Base-by-base conservation (phyloP, 2,888 invertebrate genomes). In the Pomacea canaliculata region DNA sequence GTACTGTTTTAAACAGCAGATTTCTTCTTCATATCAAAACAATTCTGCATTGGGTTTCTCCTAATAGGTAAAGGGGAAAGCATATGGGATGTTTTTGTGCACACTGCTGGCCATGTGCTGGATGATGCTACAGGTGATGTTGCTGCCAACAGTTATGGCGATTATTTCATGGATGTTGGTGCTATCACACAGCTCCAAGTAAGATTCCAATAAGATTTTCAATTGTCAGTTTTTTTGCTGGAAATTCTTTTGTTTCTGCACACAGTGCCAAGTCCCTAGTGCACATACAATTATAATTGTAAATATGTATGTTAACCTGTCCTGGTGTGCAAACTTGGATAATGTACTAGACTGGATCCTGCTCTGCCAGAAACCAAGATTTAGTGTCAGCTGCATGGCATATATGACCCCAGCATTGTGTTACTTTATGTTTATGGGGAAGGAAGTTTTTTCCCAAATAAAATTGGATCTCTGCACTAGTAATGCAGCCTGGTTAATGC, bases 81-180 rank as follows among this genome's bases (percentile, higher is more conserved):
- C 79, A 84, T 84, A 9, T 86, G 85, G 95, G 95, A 95, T 87
- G 91, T 91, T 10, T 93, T 93, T 82, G 92, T 93, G 0, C 88
- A 87, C 73, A 92, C 91, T 23, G 93, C 93, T 0, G 93, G 94
- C 79, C 78, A 77, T 46, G 76, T 94, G 63, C 92, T 88, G 0
- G 94, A 94, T 83, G 84, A 91, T 62, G 92, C 92, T 19, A 94
- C 92, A 67, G 94, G 93, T 0, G 94, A 94, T 84, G 89, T 93
- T 0, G 93, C 94, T 0, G 93, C 93, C 77, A 93, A 94, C 86
- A 94, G 94, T 59, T 95, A 94, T 89, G 93, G 94, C 87, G 92
- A 91, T 76, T 93, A 93, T 88, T 90, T 91, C 80, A 92, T 93
- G 23, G 95, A 95, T 84, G 92, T 94, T 0, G 83, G 89, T 63